These are phyloP conservation scores for Aleiodes leptofemur DNA, from an alignment of 2,888 invertebrate species.

Conservation along the genomic window DNA sequence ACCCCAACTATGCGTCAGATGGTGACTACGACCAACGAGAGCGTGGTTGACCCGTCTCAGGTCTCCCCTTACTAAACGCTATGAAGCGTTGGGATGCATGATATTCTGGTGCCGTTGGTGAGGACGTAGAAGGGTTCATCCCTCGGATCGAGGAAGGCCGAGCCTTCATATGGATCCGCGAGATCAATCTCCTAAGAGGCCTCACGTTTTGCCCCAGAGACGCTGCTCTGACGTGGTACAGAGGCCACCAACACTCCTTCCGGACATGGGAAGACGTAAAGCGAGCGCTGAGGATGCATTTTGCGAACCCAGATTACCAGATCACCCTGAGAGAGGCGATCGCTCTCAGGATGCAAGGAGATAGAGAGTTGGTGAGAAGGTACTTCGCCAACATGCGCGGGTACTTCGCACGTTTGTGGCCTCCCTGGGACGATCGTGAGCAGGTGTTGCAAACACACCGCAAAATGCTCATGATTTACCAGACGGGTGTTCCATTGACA, in stretches of 20 bases:
- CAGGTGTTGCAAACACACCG: too few relatives aligned
- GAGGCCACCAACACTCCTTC: neutral
- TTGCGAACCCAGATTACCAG: conserved; percentile 38
- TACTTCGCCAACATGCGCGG: too few relatives aligned
- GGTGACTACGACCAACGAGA: neutral
- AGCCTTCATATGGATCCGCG: neutral
- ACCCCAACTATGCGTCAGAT: neutral
- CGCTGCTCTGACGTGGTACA: conserved; percentile 29
- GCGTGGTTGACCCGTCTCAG: neutral
- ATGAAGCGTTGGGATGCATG: neutral
- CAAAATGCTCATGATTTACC: too few relatives aligned
- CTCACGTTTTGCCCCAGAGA: conserved; percentile 25
- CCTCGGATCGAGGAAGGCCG: conserved; percentile 35
- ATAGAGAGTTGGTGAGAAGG: too few relatives aligned
- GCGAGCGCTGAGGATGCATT: conserved; percentile 3
- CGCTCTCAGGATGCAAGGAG: too few relatives aligned
- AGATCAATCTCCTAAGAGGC: conserved; percentile 2
- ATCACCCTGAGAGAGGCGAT: neutral
- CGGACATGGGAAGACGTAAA: conserved; percentile 11
- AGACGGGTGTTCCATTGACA: too few relatives aligned
- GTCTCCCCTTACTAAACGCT: neutral
- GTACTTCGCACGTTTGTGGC: too few relatives aligned
- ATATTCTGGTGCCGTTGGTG: neutral
- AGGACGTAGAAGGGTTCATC: conserved; percentile 39
- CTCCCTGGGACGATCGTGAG: too few relatives aligned